A percentile compares a stretch with the other conserved stretches of the same genome.
Evolutionary conservation across 2,113 vertebrate genomes (phyloP).

Genomic region (Arenaria interpres): DNA sequence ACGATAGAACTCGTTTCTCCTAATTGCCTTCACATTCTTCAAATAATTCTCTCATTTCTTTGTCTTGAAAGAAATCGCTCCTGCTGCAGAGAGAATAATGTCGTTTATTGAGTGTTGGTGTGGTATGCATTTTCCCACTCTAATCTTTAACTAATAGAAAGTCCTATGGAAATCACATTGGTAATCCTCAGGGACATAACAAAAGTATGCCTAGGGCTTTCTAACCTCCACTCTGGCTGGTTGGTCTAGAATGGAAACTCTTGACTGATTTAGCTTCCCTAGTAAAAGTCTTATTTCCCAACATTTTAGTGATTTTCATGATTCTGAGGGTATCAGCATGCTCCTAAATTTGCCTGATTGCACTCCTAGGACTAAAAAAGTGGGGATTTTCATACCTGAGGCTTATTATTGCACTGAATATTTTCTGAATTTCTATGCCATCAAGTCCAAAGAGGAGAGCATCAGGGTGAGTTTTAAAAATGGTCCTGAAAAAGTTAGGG

Average conservation of each 20-base stretch:
- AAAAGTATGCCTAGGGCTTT: background rate
- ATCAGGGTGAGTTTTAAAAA: background rate
- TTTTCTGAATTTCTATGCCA: background rate
- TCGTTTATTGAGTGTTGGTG: background rate
- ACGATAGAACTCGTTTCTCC: background rate
- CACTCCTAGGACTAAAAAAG: background rate
- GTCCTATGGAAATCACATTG: background rate
- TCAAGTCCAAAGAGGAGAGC: background rate
- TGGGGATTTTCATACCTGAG: rapidly evolving
- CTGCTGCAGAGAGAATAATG: background rate
- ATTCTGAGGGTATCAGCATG: background rate
- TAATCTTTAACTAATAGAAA: background rate
- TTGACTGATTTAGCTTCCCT: background rate
- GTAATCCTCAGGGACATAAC: background rate
- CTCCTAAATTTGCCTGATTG: background rate
- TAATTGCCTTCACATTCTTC: background rate
- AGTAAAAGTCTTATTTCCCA: background rate
- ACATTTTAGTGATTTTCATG: background rate
- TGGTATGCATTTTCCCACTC: background rate
- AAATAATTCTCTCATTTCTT: background rate
- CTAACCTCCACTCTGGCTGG: background rate
- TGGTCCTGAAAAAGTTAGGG: rapidly evolving
- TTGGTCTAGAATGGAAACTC: background rate
- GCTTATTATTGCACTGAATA: background rate
- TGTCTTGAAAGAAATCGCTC: background rate